These are phyloP conservation scores for Ennomos fuscantarius DNA, from an alignment of 2,888 invertebrate genomes.

Conservation along the genomic window DNA sequence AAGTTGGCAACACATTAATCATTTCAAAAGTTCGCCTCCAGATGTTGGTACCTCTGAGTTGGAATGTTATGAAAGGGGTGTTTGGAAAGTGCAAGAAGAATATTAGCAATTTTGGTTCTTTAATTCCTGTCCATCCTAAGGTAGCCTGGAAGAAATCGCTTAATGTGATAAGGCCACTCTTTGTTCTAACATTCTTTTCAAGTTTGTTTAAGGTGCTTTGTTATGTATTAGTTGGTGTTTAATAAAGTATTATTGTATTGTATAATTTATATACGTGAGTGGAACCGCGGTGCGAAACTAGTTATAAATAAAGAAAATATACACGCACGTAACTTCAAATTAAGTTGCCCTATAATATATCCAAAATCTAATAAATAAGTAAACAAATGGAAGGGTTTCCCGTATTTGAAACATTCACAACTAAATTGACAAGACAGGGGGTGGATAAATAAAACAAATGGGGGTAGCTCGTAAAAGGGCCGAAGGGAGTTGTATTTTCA, in stretches of 20 bases:
- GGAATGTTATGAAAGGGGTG: constrained; percentile 21
- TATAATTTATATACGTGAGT: too few species aligned
- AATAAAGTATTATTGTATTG: too few species aligned
- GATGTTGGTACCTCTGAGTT: constrained; percentile 45
- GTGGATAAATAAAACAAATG: constrained; percentile 68
- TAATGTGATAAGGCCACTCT: too few species aligned
- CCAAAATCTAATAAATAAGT: constrained; percentile 22
- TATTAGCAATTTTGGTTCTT: not conserved
- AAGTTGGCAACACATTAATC: constrained; percentile 63
- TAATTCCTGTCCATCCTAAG: too few species aligned
- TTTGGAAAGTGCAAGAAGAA: not conserved
- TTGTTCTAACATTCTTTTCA: too few species aligned
- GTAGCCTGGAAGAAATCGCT: too few species aligned
- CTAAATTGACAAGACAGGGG: constrained; percentile 64
- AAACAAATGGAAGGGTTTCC: constrained; percentile 31
- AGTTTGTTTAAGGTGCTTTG: too few species aligned
- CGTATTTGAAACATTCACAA: constrained; percentile 53
- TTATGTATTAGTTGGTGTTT: too few species aligned
- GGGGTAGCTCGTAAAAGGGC: constrained; percentile 41
- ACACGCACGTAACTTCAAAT: constrained; percentile 4
- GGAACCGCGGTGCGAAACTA: too few species aligned
- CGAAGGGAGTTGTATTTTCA: constrained; percentile 58
- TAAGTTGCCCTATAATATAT: constrained; percentile 14
- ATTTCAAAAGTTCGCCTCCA: constrained; percentile 53
- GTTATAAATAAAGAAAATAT: too few species aligned